These are phyloP conservation scores for Dicrostonyx torquatus DNA, from an alignment of 2,797 vertebrate genomes.

Conservation along the genomic window DNA sequence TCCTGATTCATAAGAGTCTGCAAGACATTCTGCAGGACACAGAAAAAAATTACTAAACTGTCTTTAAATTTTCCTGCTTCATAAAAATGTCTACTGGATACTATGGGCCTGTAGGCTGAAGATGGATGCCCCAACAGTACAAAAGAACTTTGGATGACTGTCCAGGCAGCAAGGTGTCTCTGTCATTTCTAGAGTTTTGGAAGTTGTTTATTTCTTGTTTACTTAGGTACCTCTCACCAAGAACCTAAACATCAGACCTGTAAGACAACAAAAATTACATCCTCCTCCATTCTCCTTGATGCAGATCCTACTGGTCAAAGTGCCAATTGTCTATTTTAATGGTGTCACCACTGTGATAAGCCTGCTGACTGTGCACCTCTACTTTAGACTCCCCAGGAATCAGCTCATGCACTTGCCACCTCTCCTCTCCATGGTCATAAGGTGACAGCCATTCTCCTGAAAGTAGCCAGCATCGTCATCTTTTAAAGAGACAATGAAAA, in stretches of 20 bases:
- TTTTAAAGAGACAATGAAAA: constrained; percentile 32
- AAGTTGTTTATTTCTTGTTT: too few species aligned
- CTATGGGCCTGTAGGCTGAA: too few species aligned
- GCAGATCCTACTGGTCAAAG: neutral
- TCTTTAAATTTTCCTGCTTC: too few species aligned
- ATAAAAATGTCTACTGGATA: too few species aligned
- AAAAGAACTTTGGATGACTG: too few species aligned
- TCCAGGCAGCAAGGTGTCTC: too few species aligned
- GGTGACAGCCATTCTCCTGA: neutral
- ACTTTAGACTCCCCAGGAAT: neutral
- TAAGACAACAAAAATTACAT: neutral
- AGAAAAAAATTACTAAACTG: too few species aligned
- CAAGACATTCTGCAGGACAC: too few species aligned
- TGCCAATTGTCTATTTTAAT: neutral
- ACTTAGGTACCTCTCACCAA: too few species aligned
- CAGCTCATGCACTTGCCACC: neutral
- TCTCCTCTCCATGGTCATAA: neutral
- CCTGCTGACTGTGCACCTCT: neutral
- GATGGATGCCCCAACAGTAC: too few species aligned
- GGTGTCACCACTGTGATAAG: neutral
- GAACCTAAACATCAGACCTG: neutral
- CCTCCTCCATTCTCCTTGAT: neutral
- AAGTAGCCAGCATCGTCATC: neutral
- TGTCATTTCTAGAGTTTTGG: too few species aligned
- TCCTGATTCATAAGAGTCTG: too few species aligned